phyloP scores from a whole-genome alignment of 2,888 invertebrate species.

The Deladenus siricidicola region DNA sequence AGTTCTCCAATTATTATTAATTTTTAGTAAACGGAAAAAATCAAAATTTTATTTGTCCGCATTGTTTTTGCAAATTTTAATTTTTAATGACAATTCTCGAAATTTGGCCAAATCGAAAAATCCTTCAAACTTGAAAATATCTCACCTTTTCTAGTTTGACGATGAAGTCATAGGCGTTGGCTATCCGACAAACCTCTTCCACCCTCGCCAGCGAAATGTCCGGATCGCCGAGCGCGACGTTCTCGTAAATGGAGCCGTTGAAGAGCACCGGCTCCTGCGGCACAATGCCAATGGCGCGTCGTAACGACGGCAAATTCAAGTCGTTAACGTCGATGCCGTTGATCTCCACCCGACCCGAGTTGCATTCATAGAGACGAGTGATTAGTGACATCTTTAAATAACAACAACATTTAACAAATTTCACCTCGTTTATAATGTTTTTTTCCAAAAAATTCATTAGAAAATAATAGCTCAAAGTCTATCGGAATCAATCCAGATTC shows the following conservation, averaged over 20 bases:
- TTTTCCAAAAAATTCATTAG: no score
- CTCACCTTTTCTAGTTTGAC: slow-evolving; percentile 30
- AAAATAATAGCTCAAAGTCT: no score
- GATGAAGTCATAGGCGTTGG: slow-evolving; percentile 47
- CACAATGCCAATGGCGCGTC: slow-evolving; percentile 39
- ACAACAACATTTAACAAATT: no score
- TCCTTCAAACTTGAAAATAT: background rate
- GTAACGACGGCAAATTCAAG: slow-evolving; percentile 29
- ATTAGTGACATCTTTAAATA: slow-evolving; percentile 67
- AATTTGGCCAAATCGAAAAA: no score
- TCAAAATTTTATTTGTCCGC: background rate
- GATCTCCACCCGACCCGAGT: slow-evolving; percentile 60
- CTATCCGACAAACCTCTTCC: slow-evolving; percentile 40
- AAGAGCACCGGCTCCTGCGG: slow-evolving; percentile 46
- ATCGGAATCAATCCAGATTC: no score
- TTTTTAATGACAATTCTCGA: no score
- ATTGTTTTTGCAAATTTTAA: no score
- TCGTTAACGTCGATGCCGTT: slow-evolving; percentile 38
- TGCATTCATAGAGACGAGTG: slow-evolving; percentile 65
- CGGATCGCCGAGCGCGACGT: slow-evolving; percentile 32
- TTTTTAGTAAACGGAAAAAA: background rate
- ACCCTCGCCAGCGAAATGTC: slow-evolving; percentile 33
- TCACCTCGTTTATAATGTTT: no score
- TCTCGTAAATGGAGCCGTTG: slow-evolving; percentile 38
- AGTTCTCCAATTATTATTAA: background rate